phyloP scores from a whole-genome alignment of 2,888 invertebrate genomes.

The Conomelus anceps region DNA sequence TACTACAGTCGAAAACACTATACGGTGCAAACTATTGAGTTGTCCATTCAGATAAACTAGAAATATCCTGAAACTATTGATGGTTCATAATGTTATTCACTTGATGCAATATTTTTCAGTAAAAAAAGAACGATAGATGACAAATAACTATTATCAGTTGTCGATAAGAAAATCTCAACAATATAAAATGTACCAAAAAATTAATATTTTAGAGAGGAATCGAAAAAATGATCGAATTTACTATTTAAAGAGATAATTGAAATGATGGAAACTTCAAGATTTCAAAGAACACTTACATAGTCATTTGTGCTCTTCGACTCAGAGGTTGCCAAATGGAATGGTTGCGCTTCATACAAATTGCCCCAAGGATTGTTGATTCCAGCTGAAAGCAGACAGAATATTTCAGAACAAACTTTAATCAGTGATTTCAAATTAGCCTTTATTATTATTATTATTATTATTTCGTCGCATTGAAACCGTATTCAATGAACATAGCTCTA shows the following conservation, averaged over 20 bases:
- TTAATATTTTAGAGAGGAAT: too few relatives aligned
- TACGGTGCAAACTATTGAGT: neutral
- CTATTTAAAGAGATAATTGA: too few relatives aligned
- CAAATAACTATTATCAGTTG: neutral
- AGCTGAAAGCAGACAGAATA: neutral
- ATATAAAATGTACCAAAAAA: too few relatives aligned
- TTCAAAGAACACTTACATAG: neutral
- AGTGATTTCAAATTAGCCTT: too few relatives aligned
- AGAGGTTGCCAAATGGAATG: neutral
- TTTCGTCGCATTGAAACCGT: too few relatives aligned
- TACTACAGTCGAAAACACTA: neutral
- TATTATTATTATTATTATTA: too few relatives aligned
- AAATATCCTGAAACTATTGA: too few relatives aligned
- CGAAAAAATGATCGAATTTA: too few relatives aligned
- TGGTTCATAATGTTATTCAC: neutral
- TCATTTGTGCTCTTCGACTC: neutral
- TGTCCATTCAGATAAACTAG: too few relatives aligned
- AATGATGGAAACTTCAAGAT: neutral
- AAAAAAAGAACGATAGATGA: neutral
- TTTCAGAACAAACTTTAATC: too few relatives aligned
- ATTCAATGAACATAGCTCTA: too few relatives aligned
- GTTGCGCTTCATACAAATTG: neutral
- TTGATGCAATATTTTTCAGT: neutral
- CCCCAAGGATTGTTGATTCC: slow-evolving; percentile 2
- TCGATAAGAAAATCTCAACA: neutral